A percentile compares a stretch with the other conserved stretches of the same genome.
phyloP scores from a whole-genome alignment of 2,797 vertebrate species.

The Parotocinclus haroldoi region DNA sequence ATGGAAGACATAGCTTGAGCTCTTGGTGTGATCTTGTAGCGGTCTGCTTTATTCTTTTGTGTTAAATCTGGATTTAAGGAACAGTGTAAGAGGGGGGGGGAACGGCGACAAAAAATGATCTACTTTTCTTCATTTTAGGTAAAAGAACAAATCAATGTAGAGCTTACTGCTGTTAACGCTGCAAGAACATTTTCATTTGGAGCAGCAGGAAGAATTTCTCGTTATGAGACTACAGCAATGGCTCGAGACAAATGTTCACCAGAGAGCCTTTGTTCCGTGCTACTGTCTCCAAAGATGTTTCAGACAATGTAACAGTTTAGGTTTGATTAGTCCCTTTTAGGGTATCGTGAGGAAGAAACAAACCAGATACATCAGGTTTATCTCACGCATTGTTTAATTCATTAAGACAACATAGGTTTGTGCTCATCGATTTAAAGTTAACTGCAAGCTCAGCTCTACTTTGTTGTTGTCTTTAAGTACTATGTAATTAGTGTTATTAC shows the following conservation, averaged over 20 bases:
- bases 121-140: slow-evolving; percentile 23
- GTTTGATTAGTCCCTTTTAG: too few species aligned
- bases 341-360: too few species aligned
- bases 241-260: slow-evolving; percentile 28
- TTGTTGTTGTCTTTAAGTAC: neutral
- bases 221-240: slow-evolving; percentile 20
- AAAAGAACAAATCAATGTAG: slow-evolving; percentile 38
- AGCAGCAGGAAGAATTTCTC: slow-evolving; percentile 29
- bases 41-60: neutral
- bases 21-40: too few species aligned
- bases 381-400: slow-evolving; percentile 5
- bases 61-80: slow-evolving; percentile 58
- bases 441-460: neutral
- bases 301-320: too few species aligned
- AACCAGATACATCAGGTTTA: too few species aligned
- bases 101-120: slow-evolving; percentile 26
- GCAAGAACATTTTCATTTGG: neutral
- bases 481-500: too few species aligned
- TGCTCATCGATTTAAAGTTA: too few species aligned
- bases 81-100: slow-evolving; percentile 47
- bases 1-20: too few species aligned
- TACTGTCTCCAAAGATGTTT: neutral
- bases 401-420: too few species aligned
- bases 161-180: slow-evolving; percentile 23
- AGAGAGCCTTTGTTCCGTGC: slow-evolving; percentile 17